Conservation (phyloP, 2,888 invertebrate genomes). For the Glyphotaelius pellucidus region DNA sequence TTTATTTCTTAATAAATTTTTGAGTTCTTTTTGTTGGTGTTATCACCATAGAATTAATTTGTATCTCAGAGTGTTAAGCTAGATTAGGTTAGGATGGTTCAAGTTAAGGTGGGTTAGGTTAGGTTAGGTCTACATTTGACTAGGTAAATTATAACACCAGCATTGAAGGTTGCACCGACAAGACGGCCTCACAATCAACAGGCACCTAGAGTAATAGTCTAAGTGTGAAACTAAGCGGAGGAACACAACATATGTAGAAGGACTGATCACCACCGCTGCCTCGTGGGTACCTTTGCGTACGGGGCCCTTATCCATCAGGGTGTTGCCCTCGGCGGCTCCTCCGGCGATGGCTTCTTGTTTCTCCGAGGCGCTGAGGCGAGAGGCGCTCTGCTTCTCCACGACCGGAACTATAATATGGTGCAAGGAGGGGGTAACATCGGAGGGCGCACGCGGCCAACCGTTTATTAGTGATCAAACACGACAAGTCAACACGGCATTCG, state of each 20-base stretch:
- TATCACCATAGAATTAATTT: background rate
- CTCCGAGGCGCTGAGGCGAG: constrained; percentile 58
- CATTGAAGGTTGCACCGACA: background rate
- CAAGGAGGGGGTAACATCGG: constrained; percentile 18
- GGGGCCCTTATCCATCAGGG: constrained; percentile 51
- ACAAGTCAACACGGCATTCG: constrained; percentile 40
- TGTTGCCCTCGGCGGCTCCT: constrained; percentile 55
- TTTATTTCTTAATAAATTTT: background rate
- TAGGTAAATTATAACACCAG: background rate
- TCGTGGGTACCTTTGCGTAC: constrained; percentile 26
- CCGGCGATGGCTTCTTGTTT: constrained; percentile 61
- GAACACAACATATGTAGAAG: constrained; percentile 4
- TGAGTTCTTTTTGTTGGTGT: background rate
- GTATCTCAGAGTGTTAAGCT: background rate
- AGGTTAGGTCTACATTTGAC: constrained; percentile 2
- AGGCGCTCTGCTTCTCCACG: constrained; percentile 52
- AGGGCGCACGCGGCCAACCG: background rate
- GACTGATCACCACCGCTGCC: background rate
- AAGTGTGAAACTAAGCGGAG: background rate
- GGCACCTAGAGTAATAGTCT: background rate
- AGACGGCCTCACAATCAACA: background rate
- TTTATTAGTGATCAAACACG: background rate
- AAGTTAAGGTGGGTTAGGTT: background rate
- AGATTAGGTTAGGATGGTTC: background rate
- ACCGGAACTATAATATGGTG: constrained; percentile 61